phyloP scores from a whole-genome alignment of 2,797 vertebrate genomes.

The Cynodonichthys magdalenae region DNA sequence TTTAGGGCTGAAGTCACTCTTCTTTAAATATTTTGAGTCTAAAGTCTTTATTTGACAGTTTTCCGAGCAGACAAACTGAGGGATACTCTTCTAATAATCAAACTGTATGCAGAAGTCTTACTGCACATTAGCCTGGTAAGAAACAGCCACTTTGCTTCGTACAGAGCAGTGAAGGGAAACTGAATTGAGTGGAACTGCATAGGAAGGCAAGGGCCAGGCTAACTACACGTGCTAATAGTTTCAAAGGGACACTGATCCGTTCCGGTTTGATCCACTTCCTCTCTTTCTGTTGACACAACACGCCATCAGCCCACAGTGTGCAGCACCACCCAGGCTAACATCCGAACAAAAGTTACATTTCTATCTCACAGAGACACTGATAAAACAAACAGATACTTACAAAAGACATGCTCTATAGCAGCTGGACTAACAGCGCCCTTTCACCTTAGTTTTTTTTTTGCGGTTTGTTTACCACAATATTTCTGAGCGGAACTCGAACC shows the following conservation, averaged over 20 bases:
- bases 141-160: too few relatives aligned
- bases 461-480: neutral
- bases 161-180: too few relatives aligned
- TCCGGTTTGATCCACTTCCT: neutral
- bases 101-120: too few relatives aligned
- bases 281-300: slow-evolving; percentile 45
- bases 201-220: too few relatives aligned
- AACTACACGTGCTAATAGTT: too few relatives aligned
- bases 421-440: slow-evolving; percentile 4
- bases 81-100: too few relatives aligned
- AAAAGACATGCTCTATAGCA: neutral
- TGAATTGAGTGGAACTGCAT: too few relatives aligned
- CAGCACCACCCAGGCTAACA: slow-evolving; percentile 38
- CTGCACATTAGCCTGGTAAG: too few relatives aligned
- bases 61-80: too few relatives aligned
- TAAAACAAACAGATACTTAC: slow-evolving; percentile 31
- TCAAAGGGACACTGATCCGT: neutral
- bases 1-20: too few relatives aligned
- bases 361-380: neutral
- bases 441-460: neutral
- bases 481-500: neutral
- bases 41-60: too few relatives aligned
- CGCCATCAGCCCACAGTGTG: slow-evolving; percentile 71
- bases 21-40: too few relatives aligned
- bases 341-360: slow-evolving; percentile 32